These are phyloP conservation scores for Oryzias javanicus DNA, from an alignment of 2,113 vertebrate genomes.

Conservation along the genomic window DNA sequence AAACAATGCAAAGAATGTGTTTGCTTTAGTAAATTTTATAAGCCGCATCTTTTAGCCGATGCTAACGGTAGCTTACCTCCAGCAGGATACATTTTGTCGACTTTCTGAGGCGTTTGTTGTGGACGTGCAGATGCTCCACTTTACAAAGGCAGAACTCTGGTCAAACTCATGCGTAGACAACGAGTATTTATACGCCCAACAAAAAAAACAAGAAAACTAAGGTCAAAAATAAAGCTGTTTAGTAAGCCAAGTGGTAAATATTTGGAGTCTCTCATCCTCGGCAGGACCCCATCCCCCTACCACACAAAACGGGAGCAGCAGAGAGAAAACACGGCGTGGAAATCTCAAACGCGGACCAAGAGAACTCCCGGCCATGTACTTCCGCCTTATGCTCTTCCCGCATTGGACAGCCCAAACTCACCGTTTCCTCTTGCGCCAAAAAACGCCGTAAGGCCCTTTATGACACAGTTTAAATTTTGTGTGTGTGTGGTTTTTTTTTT, in stretches of 20 bases:
- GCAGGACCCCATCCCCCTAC: slow-evolving; percentile 76
- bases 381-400: slow-evolving; percentile 21
- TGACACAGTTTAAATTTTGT: too few species aligned
- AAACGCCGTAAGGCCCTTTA: too few species aligned
- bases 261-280: slow-evolving; percentile 73
- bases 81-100: slow-evolving; percentile 78
- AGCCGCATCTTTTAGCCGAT: slow-evolving; percentile 47
- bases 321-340: slow-evolving; percentile 37
- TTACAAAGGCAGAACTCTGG: slow-evolving; percentile 31
- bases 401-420: too few species aligned
- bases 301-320: slow-evolving; percentile 63
- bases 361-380: slow-evolving; percentile 2
- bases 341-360: slow-evolving; percentile 13
- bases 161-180: slow-evolving; percentile 67
- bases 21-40: slow-evolving; percentile 4
- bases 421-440: too few species aligned
- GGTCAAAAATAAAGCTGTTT: slow-evolving; percentile 47
- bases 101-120: slow-evolving; percentile 66
- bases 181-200: slow-evolving; percentile 24
- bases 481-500: too few species aligned
- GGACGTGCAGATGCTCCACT: slow-evolving; percentile 65
- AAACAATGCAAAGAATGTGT: not conserved
- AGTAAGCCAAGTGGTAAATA: slow-evolving; percentile 71
- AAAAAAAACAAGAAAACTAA: slow-evolving; percentile 5
- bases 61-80: slow-evolving; percentile 68